Evolutionary conservation across 2,888 invertebrate genomes (phyloP).

Genomic region (Tiliacea aurago): DNA sequence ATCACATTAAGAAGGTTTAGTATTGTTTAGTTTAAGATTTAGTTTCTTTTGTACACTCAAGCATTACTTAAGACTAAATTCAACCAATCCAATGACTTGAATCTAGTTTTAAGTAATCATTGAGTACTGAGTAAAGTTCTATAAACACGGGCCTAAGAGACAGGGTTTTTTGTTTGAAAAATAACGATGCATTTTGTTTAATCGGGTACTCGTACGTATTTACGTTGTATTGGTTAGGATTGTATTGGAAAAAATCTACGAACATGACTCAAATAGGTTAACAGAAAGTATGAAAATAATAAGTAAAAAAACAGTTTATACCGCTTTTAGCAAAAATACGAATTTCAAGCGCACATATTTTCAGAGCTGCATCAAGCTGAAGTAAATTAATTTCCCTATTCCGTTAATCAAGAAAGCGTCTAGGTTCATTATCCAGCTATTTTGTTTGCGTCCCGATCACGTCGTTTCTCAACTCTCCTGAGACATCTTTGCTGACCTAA

Average conservation of each 20-base stretch:
- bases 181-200: neutral
- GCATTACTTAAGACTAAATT: too few relatives aligned
- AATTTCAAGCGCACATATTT: conserved; percentile 39
- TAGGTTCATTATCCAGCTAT: conserved; percentile 59
- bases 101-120: too few relatives aligned
- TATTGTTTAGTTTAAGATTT: too few relatives aligned
- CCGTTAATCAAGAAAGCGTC: conserved; percentile 60
- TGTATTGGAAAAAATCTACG: too few relatives aligned
- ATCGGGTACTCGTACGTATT: neutral
- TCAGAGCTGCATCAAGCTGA: conserved; percentile 34
- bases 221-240: neutral
- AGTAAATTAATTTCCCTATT: conserved; percentile 52
- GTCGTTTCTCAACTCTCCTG: conserved; percentile 33
- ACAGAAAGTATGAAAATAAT: too few relatives aligned
- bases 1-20: too few relatives aligned
- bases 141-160: neutral
- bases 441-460: conserved; percentile 57
- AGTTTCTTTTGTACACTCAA: too few relatives aligned
- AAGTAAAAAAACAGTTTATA: neutral
- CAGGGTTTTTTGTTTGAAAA: conserved; percentile 8
- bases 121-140: too few relatives aligned
- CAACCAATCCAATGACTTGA: too few relatives aligned
- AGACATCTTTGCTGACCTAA: conserved; percentile 44
- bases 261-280: too few relatives aligned
- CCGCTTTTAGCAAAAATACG: conserved; percentile 2